phyloP scores from a whole-genome alignment of 1,140 invertebrate species.

The Antheraea mylitta region DNA sequence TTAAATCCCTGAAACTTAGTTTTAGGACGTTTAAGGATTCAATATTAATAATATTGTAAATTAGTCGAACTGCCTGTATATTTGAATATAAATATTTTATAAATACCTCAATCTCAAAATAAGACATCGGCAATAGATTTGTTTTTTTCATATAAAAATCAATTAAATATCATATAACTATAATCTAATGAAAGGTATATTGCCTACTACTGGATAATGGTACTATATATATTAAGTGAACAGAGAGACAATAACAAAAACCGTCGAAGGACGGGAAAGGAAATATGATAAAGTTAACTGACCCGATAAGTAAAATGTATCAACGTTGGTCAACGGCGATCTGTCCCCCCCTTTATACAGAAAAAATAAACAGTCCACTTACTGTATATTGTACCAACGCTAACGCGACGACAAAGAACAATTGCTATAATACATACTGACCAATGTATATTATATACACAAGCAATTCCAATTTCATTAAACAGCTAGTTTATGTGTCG shows the following conservation, averaged over 20 bases:
- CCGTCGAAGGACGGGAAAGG: constrained; percentile 8
- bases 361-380: constrained; percentile 36
- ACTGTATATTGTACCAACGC: constrained; percentile 14
- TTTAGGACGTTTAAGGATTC: too few species aligned
- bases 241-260: background rate
- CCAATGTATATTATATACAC: background rate
- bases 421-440: constrained; percentile 13
- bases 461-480: background rate
- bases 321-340: constrained; percentile 23
- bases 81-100: too few species aligned
- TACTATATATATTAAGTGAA: constrained; percentile 10
- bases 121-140: too few species aligned
- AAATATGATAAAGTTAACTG: constrained; percentile 42
- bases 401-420: constrained; percentile 29
- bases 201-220: background rate
- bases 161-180: too few species aligned
- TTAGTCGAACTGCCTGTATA: too few species aligned
- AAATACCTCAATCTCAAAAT: too few species aligned
- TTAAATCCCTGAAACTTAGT: too few species aligned
- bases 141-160: too few species aligned
- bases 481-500: too few species aligned
- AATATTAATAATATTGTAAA: too few species aligned
- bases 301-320: constrained; percentile 35
- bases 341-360: constrained; percentile 29
- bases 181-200: too few species aligned